A percentile compares a stretch with the other conserved stretches of the same genome.
phyloP scores from a whole-genome alignment of 1,140 invertebrate genomes.

The Atta cephalotes region DNA sequence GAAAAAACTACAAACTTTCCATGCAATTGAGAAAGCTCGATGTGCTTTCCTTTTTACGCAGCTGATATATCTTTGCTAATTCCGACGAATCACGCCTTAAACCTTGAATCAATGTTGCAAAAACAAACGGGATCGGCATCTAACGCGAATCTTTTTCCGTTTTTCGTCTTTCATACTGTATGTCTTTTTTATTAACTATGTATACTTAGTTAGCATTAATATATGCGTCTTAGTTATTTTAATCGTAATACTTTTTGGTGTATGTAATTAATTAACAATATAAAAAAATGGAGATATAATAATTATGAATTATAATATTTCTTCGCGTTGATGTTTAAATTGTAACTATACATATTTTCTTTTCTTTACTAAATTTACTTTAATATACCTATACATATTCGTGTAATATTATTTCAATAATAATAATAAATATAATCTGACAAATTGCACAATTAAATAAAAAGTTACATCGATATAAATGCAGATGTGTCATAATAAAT shows the following conservation, averaged over 20 bases:
- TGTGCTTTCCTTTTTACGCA: slow-evolving; percentile 23
- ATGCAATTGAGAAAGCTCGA: neutral
- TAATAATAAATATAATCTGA: neutral
- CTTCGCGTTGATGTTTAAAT: neutral
- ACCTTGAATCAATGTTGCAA: slow-evolving; percentile 24
- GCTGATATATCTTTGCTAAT: neutral
- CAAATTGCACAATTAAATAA: neutral
- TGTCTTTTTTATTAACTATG: slow-evolving; percentile 10
- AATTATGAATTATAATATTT: neutral
- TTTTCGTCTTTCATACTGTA: neutral
- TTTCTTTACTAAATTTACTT: neutral
- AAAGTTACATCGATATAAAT: neutral
- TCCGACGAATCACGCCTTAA: neutral
- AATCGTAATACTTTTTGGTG: neutral
- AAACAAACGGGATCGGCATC: slow-evolving; percentile 18
- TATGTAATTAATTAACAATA: neutral
- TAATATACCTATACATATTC: neutral
- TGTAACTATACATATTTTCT: neutral
- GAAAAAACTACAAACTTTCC: slow-evolving; percentile 14
- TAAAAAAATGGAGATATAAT: neutral
- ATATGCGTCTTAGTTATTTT: neutral
- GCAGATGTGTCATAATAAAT: neutral
- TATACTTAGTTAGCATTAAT: neutral
- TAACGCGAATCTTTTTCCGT: slow-evolving; percentile 21
- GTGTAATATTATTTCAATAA: neutral